Evolutionary conservation across 2,113 vertebrate species (phyloP).

Genomic region (Rhinolophus sinicus): DNA sequence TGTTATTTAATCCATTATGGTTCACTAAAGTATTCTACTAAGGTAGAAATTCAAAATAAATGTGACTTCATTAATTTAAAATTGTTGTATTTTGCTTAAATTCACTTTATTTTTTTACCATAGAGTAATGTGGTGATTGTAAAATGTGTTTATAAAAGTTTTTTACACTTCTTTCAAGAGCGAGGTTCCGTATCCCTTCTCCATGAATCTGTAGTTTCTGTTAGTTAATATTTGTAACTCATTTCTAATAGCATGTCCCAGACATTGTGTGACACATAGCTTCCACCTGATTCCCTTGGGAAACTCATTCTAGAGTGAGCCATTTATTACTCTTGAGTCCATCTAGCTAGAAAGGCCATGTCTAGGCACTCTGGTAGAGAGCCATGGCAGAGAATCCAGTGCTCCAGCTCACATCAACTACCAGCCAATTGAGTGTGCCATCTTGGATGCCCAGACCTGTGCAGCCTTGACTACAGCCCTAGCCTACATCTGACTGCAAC

Average conservation of each 20-base stretch:
- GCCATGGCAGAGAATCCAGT: neutral
- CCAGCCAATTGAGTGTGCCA: no score
- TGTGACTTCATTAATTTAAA: neutral
- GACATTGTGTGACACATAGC: neutral
- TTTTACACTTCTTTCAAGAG: neutral
- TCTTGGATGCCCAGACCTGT: neutral
- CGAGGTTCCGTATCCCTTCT: neutral
- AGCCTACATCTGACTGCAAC: neutral
- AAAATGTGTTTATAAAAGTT: neutral
- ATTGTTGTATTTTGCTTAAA: neutral
- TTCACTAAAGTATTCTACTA: neutral
- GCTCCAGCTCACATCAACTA: neutral
- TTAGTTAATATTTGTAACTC: neutral
- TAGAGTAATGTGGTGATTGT: neutral
- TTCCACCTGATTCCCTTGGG: neutral
- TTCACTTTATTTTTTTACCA: neutral
- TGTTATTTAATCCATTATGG: neutral
- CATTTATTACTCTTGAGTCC: neutral
- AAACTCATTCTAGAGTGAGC: neutral
- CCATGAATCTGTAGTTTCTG: neutral
- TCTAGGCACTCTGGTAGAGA: neutral
- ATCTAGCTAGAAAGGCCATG: neutral
- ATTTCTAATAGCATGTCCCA: neutral
- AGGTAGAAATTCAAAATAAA: conserved; percentile 12
- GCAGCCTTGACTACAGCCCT: neutral